These are phyloP conservation scores for Cephus sareptanus DNA, from an alignment of 2,888 invertebrate genomes.

Conservation along the genomic window DNA sequence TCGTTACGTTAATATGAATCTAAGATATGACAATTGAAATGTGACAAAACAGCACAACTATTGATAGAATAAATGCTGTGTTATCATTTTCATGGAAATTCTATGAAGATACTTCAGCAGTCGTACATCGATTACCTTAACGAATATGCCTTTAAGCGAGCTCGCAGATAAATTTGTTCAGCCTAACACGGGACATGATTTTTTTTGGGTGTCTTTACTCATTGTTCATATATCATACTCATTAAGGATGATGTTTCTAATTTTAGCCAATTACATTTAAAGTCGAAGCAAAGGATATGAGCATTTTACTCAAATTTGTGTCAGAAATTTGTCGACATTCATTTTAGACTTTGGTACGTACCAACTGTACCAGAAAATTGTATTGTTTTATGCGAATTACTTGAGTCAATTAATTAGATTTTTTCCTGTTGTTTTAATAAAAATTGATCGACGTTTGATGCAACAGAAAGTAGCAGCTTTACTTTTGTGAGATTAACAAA, in stretches of 20 bases:
- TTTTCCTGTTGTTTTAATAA: neutral
- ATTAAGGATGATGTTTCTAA: neutral
- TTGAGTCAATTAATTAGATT: neutral
- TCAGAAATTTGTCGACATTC: neutral
- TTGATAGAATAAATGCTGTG: neutral
- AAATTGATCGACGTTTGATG: neutral
- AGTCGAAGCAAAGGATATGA: neutral
- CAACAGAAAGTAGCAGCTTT: neutral
- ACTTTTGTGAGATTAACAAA: neutral
- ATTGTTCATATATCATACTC: neutral
- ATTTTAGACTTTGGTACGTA: neutral
- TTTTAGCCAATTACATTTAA: neutral
- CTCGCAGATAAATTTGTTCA: neutral
- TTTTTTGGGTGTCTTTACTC: neutral
- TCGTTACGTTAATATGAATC: neutral
- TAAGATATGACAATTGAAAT: neutral
- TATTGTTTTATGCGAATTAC: neutral
- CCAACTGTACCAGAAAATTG: neutral
- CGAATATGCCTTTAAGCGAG: neutral
- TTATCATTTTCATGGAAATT: neutral
- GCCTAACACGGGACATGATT: neutral
- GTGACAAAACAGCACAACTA: neutral
- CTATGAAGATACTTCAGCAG: neutral
- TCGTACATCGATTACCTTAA: neutral
- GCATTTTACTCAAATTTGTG: neutral